phyloP scores from a whole-genome alignment of 2,888 invertebrate species.

The Chaetoderma sp. region DNA sequence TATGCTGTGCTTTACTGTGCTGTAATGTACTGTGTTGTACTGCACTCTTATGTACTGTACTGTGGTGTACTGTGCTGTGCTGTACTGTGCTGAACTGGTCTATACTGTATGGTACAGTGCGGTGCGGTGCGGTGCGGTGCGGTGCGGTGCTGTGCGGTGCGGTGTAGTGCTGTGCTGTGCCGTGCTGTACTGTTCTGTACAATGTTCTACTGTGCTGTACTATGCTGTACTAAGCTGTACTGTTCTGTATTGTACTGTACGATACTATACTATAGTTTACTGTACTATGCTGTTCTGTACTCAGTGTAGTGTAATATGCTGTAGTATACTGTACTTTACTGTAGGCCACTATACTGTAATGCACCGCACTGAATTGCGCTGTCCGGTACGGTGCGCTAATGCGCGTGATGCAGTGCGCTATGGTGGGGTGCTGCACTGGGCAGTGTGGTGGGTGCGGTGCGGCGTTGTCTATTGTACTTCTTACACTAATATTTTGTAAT shows the following conservation, averaged over 20 bases:
- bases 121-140: constrained; percentile 20
- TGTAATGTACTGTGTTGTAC: constrained; percentile 31
- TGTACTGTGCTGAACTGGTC: constrained; percentile 23
- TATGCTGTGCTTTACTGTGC: constrained; percentile 27
- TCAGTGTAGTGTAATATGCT: too few relatives aligned
- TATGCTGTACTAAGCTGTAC: constrained; percentile 16
- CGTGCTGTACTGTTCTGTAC: not conserved
- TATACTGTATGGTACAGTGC: not conserved
- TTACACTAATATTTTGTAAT: too few relatives aligned
- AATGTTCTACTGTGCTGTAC: constrained; percentile 16
- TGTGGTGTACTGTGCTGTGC: constrained; percentile 29
- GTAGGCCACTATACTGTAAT: too few relatives aligned
- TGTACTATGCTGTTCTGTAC: constrained; percentile 13
- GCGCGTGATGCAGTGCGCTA: too few relatives aligned
- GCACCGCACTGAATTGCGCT: too few relatives aligned
- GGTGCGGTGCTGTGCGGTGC: constrained; percentile 9
- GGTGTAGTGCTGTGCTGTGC: constrained; percentile 16
- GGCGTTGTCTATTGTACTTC: too few relatives aligned
- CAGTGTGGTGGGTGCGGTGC: too few relatives aligned
- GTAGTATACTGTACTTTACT: too few relatives aligned
- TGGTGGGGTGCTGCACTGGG: too few relatives aligned
- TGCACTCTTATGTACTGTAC: constrained; percentile 31
- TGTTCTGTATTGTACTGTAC: constrained; percentile 13
- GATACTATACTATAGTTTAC: constrained; percentile 17
- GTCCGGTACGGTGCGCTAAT: too few relatives aligned